These are phyloP conservation scores for Coreoperca whiteheadi DNA, from an alignment of 2,113 vertebrate species.

Conservation along the genomic window DNA sequence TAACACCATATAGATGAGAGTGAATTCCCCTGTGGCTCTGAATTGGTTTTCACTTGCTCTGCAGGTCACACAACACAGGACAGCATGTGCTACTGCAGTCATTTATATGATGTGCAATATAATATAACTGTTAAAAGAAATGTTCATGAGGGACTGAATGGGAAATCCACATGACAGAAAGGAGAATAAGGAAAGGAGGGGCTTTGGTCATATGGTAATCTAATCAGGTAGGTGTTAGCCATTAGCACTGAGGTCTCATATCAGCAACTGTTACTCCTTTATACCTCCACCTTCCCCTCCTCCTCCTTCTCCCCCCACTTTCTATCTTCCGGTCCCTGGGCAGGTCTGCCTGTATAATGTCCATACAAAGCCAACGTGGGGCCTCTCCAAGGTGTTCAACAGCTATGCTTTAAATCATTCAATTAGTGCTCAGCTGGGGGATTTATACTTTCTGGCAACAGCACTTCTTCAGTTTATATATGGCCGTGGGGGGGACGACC, in stretches of 20 bases:
- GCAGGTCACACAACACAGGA: constrained; percentile 25
- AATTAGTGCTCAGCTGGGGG: constrained; percentile 65
- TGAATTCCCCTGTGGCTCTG: constrained; percentile 39
- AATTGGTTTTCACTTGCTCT: constrained; percentile 16
- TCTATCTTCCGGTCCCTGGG: constrained; percentile 24
- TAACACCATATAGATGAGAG: neutral
- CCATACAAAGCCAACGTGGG: constrained; percentile 46
- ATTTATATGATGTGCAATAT: constrained; percentile 36
- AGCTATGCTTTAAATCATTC: constrained; percentile 65
- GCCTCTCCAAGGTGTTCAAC: constrained; percentile 46
- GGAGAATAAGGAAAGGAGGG: constrained; percentile 18
- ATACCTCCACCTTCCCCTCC: neutral
- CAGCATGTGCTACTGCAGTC: constrained; percentile 36
- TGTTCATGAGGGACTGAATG: constrained; percentile 37
- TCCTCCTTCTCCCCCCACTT: neutral
- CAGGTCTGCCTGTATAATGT: constrained; percentile 49
- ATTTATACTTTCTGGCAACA: constrained; percentile 61
- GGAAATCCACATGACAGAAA: constrained; percentile 50
- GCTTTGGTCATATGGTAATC: constrained; percentile 51
- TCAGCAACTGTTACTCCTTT: constrained; percentile 47
- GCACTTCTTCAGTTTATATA: constrained; percentile 42
- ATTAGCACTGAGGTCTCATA: constrained; percentile 49
- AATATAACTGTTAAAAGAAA: constrained; percentile 46
- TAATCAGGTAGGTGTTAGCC: constrained; percentile 66
- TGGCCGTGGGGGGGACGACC: constrained; percentile 26